Evolutionary conservation across 2,888 invertebrate genomes (phyloP).

Genomic region (Agonopterix heracliana): DNA sequence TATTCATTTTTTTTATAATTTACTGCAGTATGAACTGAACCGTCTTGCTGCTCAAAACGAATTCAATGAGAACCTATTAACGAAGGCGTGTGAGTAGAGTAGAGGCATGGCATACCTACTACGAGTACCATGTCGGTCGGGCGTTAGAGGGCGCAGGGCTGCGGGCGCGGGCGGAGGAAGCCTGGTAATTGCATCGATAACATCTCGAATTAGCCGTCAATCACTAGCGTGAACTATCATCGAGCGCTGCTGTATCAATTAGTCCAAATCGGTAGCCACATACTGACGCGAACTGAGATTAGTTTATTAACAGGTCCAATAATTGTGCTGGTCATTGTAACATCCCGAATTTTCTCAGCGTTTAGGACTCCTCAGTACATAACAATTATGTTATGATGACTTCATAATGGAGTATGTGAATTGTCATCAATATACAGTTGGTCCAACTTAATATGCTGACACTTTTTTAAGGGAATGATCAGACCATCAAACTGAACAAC

Average conservation of each 20-base stretch:
- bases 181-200: conserved; percentile 64
- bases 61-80: not conserved
- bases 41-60: too few species aligned
- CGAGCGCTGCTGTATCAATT: conserved; percentile 63
- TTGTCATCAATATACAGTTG: too few species aligned
- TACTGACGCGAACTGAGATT: conserved; percentile 52
- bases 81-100: not conserved
- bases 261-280: conserved; percentile 67
- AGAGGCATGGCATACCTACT: not conserved
- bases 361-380: too few species aligned
- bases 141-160: conserved; percentile 7
- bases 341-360: not conserved
- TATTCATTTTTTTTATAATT: too few species aligned
- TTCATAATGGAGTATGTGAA: too few species aligned
- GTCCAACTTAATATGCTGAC: too few species aligned
- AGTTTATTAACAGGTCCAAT: conserved; percentile 63
- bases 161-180: conserved; percentile 18
- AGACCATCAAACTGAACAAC: too few species aligned
- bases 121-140: not conserved
- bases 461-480: too few species aligned
- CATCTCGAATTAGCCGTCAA: conserved; percentile 71
- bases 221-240: conserved; percentile 63
- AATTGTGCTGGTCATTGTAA: conserved; percentile 52
- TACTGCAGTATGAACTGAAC: too few species aligned
- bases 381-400: too few species aligned